Percentiles rank a stretch among this genome's conserved stretches.
phyloP scores from a whole-genome alignment of 2,888 invertebrate genomes.

The Microplitis manilae region DNA sequence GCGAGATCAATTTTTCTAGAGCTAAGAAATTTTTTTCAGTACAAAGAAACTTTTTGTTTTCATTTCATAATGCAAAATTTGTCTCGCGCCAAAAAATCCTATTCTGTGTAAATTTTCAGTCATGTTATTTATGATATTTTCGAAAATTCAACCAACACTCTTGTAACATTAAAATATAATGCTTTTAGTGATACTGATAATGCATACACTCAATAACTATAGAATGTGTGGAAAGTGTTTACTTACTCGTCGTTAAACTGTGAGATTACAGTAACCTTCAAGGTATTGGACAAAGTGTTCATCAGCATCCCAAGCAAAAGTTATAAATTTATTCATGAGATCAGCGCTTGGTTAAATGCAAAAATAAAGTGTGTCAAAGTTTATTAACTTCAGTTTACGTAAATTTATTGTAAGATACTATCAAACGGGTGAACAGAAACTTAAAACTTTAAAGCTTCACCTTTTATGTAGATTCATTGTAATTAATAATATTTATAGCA shows the following conservation, averaged over 20 bases:
- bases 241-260: not conserved
- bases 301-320: not conserved
- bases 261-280: not conserved
- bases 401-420: not conserved
- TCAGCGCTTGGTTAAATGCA: not conserved
- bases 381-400: conserved; percentile 5
- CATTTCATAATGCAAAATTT: too few relatives aligned
- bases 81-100: too few relatives aligned
- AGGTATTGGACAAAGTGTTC: not conserved
- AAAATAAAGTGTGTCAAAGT: conserved; percentile 1
- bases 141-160: not conserved
- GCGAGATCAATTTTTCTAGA: too few relatives aligned
- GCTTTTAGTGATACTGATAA: not conserved
- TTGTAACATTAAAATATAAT: not conserved
- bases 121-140: not conserved
- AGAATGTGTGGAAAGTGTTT: not conserved
- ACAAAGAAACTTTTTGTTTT: too few relatives aligned
- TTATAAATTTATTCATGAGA: conserved; percentile 1
- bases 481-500: not conserved
- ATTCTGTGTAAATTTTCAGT: too few relatives aligned
- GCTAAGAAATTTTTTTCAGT: too few relatives aligned
- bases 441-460: not conserved
- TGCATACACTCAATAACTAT: not conserved
- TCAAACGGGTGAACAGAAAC: not conserved
- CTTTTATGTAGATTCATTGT: not conserved